Base-by-base conservation (phyloP, 2,888 invertebrate species). In the Drosophila heteroneura region DNA sequence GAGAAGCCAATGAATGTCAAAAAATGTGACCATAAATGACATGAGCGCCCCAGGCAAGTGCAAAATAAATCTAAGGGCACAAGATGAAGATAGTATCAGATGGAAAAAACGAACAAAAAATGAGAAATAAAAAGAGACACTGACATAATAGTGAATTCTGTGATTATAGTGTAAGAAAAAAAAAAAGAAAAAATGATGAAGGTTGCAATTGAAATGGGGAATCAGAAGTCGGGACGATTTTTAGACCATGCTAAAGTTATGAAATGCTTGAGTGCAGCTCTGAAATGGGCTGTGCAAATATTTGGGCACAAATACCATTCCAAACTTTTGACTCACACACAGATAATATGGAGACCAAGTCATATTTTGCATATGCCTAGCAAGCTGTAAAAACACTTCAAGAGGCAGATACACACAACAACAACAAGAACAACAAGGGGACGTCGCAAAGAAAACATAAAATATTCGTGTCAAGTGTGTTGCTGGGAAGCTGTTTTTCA, bases 1-100 rank as follows among this genome's bases (percentile, higher is more conserved):
- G 73, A 74, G 73, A 65, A 76, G 85, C 86, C 89, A 87, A 88
- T 86, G 79, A 88, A 88, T 88, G 86, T 88, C 85, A 87, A 85
- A 80, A 85, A 86, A 74, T 77, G 81, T 85, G 87, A 86, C 85
- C 86, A 81, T 76, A 87, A 86, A 83, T 85, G 86, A 85, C 81
- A 76, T 49, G 62, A 39, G n/a, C 28, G 60, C 51, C 51, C 62
- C 44, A 22, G 69, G 49, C 64, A 68, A 74, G 61, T 68, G 85
- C 63, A 76, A 76, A 79, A 85, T 83, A 86, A 88, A 83, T 83
- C 74, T 76, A 70, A 67, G 32, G 41, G 35, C 39, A 53, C 14
- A 47, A 78, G 82, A 65, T 74, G 76, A 61, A 61, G 64, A 69
- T 65, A 60, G 37, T 28, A 35, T 5, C n/a, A 51, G 58, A 30